Conservation (phyloP, 2,888 invertebrate genomes). For the Himalopsyche anomala region DNA sequence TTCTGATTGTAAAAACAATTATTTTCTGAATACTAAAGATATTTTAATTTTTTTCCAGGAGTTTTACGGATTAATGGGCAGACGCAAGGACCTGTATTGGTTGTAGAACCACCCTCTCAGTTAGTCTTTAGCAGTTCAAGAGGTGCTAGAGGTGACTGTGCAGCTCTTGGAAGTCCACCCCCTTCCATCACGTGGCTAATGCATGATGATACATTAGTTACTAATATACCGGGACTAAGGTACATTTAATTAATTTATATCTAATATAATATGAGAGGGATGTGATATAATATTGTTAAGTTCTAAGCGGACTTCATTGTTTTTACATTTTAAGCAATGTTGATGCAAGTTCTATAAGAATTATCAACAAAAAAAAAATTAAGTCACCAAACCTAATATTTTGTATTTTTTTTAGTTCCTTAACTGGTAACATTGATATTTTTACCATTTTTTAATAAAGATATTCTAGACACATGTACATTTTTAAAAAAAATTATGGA, state of each 20-base stretch:
- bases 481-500: no score
- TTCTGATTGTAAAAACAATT: no score
- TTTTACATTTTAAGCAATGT: neutral
- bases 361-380: no score
- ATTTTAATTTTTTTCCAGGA: slow-evolving; percentile 46
- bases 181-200: slow-evolving; percentile 61
- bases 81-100: slow-evolving; percentile 59
- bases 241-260: slow-evolving; percentile 29
- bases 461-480: no score
- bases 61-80: slow-evolving; percentile 34
- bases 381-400: no score
- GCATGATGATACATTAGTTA: slow-evolving; percentile 60
- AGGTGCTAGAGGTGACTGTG: slow-evolving; percentile 63
- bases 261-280: neutral
- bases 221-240: slow-evolving; percentile 62
- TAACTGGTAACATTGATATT: no score
- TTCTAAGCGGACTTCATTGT: neutral
- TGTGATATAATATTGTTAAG: neutral
- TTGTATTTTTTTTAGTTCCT: no score
- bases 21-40: no score
- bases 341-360: no score
- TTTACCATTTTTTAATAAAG: no score
- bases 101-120: slow-evolving; percentile 60
- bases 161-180: slow-evolving; percentile 62
- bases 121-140: slow-evolving; percentile 61